phyloP scores from a whole-genome alignment of 92 coral and sea anemone species.

The Parazoanthus darwini region DNA sequence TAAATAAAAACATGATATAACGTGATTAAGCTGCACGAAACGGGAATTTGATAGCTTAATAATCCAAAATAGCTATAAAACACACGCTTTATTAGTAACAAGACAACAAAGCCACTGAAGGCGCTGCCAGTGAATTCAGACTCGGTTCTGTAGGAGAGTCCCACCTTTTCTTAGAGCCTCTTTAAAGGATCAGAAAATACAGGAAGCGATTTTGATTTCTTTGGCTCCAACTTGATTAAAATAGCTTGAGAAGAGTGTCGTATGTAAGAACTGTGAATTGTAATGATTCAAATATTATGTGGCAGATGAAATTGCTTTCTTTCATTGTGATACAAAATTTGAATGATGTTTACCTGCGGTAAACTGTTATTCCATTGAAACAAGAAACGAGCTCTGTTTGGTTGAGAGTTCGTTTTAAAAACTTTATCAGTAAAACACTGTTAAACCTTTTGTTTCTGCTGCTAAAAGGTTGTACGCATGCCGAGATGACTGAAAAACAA shows the following conservation, averaged over 20 bases:
- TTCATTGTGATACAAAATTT: constrained; percentile 30
- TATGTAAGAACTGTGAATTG: not conserved
- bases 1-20: not conserved
- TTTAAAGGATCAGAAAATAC: constrained; percentile 23
- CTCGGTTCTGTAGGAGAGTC: not conserved
- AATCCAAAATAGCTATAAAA: not conserved
- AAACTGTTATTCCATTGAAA: constrained; percentile 58
- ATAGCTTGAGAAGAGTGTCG: not conserved
- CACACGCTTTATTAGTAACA: constrained; percentile 9
- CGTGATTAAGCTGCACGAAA: not conserved
- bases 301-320: constrained; percentile 39
- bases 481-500: not conserved
- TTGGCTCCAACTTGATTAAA: constrained; percentile 15
- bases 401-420: not conserved
- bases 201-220: constrained; percentile 39
- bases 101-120: not conserved
- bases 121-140: not conserved
- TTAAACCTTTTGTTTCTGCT: not conserved
- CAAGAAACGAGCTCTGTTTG: constrained; percentile 52
- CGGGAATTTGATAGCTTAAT: not conserved
- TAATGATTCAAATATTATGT: constrained; percentile 14
- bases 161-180: not conserved
- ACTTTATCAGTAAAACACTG: not conserved
- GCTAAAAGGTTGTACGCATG: not conserved
- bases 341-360: constrained; percentile 53